These are phyloP conservation scores for Lochmaea capreae DNA, from an alignment of 2,888 invertebrate species.

Conservation along the genomic window DNA sequence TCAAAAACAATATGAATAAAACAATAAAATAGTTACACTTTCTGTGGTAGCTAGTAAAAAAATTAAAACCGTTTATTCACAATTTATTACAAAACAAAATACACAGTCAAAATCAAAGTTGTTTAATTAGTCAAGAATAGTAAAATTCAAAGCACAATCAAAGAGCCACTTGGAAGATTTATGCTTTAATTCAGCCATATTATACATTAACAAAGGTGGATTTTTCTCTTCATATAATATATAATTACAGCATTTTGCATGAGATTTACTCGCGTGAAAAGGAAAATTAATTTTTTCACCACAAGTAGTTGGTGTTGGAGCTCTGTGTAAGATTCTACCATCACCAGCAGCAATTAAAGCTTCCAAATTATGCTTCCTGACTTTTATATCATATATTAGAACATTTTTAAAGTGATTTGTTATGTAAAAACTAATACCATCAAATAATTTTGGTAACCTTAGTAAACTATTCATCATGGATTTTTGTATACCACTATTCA, in stretches of 20 bases:
- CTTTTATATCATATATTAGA: constrained; percentile 46
- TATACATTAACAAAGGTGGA: constrained; percentile 52
- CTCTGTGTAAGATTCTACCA: constrained; percentile 53
- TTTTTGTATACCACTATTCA: constrained; percentile 50
- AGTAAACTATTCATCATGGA: constrained; percentile 54
- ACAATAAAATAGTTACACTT: too few species aligned
- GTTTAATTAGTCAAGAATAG: constrained; percentile 29
- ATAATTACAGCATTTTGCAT: constrained; percentile 53
- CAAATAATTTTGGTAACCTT: constrained; percentile 57
- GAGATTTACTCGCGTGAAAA: constrained; percentile 44
- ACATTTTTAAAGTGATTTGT: constrained; percentile 44
- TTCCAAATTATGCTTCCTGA: constrained; percentile 50
- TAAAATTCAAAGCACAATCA: constrained; percentile 55
- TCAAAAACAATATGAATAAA: too few species aligned
- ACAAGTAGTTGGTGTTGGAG: constrained; percentile 53
- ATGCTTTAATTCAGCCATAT: constrained; percentile 56
- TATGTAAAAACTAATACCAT: constrained; percentile 57
- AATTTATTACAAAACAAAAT: too few species aligned
- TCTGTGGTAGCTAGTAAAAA: too few species aligned
- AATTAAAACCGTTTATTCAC: too few species aligned
- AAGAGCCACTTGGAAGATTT: constrained; percentile 57
- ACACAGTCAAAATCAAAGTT: too few species aligned
- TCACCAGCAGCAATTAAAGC: constrained; percentile 54
- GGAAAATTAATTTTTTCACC: constrained; percentile 43
- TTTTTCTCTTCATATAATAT: constrained; percentile 56